Evolutionary conservation across 2,888 invertebrate species (phyloP).

Genomic region (Thelaira solivaga): DNA sequence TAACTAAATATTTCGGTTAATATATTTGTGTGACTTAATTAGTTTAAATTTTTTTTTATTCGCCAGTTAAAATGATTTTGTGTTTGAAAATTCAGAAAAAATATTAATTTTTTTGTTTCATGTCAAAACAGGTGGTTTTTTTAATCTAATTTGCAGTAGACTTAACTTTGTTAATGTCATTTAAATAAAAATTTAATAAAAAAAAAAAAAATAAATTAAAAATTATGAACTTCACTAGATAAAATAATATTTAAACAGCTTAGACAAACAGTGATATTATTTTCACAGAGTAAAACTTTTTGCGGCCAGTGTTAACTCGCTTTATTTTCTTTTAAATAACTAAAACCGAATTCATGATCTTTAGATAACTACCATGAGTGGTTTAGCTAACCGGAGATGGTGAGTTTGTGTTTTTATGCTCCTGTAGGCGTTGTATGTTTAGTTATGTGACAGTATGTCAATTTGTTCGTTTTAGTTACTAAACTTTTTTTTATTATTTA

Average conservation of each 20-base stretch:
- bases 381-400: too few species aligned
- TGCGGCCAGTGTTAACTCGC: too few species aligned
- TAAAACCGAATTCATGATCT: too few species aligned
- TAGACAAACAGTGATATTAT: too few species aligned
- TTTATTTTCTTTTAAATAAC: too few species aligned
- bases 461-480: not conserved
- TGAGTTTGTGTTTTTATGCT: too few species aligned
- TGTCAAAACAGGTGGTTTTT: slow-evolving; percentile 10
- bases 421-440: not conserved
- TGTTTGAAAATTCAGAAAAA: not conserved
- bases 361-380: too few species aligned
- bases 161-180: not conserved
- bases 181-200: too few species aligned
- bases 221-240: too few species aligned
- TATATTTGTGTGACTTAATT: not conserved
- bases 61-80: not conserved
- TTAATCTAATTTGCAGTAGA: slow-evolving; percentile 5
- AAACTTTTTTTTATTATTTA: not conserved
- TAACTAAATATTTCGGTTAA: slow-evolving; percentile 13
- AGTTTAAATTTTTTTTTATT: slow-evolving; percentile 15
- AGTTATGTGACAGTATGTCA: slow-evolving; percentile 21
- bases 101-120: not conserved
- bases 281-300: too few species aligned
- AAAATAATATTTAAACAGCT: too few species aligned
- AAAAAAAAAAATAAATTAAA: too few species aligned